A percentile compares a stretch with the other conserved stretches of the same genome.
Conservation (phyloP, 2,888 invertebrate species). For the Poecilus cupreus region DNA sequence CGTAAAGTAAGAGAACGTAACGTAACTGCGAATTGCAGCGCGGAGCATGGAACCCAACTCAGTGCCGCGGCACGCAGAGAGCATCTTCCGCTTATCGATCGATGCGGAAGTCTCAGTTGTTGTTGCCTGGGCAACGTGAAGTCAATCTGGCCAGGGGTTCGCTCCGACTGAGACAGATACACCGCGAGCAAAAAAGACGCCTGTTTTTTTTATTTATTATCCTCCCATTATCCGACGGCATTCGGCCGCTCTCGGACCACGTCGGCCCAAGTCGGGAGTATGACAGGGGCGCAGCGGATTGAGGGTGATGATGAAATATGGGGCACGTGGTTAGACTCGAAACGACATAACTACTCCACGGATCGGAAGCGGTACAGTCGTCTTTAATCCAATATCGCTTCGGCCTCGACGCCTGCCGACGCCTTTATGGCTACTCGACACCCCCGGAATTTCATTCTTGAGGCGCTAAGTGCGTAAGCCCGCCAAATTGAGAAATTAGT, state of each 20-base stretch:
- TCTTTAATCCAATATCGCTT: constrained; percentile 59
- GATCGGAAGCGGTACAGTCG: constrained; percentile 53
- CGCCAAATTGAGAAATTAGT: constrained; percentile 41
- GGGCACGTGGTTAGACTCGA: constrained; percentile 84
- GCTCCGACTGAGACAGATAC: constrained; percentile 61
- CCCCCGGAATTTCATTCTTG: constrained; percentile 15
- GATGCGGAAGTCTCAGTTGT: constrained; percentile 72
- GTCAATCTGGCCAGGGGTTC: constrained; percentile 75
- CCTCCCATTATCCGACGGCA: constrained; percentile 70
- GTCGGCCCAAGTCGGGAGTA: constrained; percentile 62
- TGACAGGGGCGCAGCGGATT: constrained; percentile 62
- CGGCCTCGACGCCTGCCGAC: constrained; percentile 1
- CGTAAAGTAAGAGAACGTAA: constrained; percentile 34
- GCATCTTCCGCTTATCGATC: constrained; percentile 75
- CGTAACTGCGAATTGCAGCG: constrained; percentile 64
- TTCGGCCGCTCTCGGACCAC: constrained; percentile 66
- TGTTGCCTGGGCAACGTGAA: constrained; percentile 76
- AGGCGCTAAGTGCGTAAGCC: constrained; percentile 14
- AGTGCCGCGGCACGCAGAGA: constrained; percentile 67
- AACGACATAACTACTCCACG: constrained; percentile 80
- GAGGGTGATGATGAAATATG: constrained; percentile 81
- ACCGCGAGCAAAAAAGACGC: constrained; percentile 69
- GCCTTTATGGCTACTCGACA: constrained; percentile 39
- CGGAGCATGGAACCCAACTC: constrained; percentile 56
- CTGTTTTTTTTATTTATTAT: constrained; percentile 72